Evolutionary conservation across 2,888 invertebrate genomes (phyloP).

Genomic region (Pyrochroa serraticornis): DNA sequence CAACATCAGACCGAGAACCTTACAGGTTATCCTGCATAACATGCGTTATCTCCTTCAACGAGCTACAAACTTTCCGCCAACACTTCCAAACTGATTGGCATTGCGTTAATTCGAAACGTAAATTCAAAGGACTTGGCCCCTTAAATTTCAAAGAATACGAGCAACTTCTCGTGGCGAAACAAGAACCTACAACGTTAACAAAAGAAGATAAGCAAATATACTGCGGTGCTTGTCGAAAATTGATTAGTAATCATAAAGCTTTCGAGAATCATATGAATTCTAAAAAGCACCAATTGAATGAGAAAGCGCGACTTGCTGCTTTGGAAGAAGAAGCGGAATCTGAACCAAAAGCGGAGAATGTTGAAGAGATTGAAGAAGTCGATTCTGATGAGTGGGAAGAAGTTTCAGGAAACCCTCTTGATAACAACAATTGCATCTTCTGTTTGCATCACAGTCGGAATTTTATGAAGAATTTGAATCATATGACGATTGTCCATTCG

Average conservation of each 20-base stretch:
- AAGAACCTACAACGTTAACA: conserved; percentile 60
- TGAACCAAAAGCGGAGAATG: conserved; percentile 24
- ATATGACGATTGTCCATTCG: conserved; percentile 91
- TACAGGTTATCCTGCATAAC: conserved; percentile 75
- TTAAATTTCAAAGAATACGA: conserved; percentile 85
- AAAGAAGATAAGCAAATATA: conserved; percentile 61
- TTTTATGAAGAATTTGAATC: conserved; percentile 83
- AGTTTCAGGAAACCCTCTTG: conserved; percentile 73
- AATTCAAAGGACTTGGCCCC: conserved; percentile 86
- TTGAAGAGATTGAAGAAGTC: conserved; percentile 65
- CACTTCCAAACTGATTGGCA: conserved; percentile 99
- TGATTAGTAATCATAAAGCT: conserved; percentile 83
- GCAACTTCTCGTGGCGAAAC: conserved; percentile 62
- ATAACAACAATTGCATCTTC: conserved; percentile 85
- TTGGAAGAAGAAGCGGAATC: conserved; percentile 58
- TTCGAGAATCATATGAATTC: conserved; percentile 89
- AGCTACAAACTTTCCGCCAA: conserved; percentile 80
- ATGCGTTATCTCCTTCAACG: conserved; percentile 86
- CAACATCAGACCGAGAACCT: too few species aligned
- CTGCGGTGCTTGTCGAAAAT: conserved; percentile 82
- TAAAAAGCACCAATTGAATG: conserved; percentile 81
- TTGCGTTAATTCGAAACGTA: conserved; percentile 89
- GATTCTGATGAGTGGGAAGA: conserved; percentile 86
- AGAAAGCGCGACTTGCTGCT: conserved; percentile 42
- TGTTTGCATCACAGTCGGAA: conserved; percentile 79